Percentiles rank a stretch among this genome's conserved stretches.
Conservation (phyloP, 2,797 vertebrate genomes). For the Falco rusticolus region DNA sequence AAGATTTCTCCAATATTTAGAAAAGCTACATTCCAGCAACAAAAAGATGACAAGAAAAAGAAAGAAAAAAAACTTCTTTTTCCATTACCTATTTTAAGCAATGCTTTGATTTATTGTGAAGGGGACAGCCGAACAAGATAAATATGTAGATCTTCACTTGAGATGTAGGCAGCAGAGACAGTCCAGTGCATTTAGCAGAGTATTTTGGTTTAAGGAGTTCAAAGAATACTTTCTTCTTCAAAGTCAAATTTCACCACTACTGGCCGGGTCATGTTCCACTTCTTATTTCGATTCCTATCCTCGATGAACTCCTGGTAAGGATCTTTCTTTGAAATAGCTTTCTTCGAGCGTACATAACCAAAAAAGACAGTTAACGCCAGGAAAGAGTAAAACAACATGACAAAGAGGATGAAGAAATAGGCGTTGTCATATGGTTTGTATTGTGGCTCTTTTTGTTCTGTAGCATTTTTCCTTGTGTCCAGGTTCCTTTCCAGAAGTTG, state of each 20-base stretch:
- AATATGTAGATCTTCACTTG: neutral
- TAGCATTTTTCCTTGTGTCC: slow-evolving; percentile 66
- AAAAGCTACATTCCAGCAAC: slow-evolving; percentile 23
- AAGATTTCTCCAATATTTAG: neutral
- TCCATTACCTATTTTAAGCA: slow-evolving; percentile 48
- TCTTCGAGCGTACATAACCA: slow-evolving; percentile 82
- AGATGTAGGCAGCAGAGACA: slow-evolving; percentile 24
- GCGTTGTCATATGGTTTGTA: slow-evolving; percentile 87
- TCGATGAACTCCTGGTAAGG: slow-evolving; percentile 84
- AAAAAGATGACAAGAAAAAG: neutral
- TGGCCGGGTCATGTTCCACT: slow-evolving; percentile 78
- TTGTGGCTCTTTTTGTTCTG: slow-evolving; percentile 75
- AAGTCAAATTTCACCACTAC: slow-evolving; percentile 83
- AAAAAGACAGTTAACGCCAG: slow-evolving; percentile 87
- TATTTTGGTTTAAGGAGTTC: slow-evolving; percentile 72
- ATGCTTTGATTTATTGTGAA: slow-evolving; percentile 34
- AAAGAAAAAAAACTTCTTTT: neutral
- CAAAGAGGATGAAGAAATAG: slow-evolving; percentile 89
- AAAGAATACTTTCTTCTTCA: slow-evolving; percentile 89
- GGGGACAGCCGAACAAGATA: neutral
- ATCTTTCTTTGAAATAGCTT: slow-evolving; percentile 84
- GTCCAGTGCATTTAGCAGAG: slow-evolving; percentile 22
- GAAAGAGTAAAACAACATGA: slow-evolving; percentile 92
- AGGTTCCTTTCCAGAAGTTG: slow-evolving; percentile 80
- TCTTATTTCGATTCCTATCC: slow-evolving; percentile 70